A percentile compares a stretch with the other conserved stretches of the same genome.
Conservation (phyloP, 2,797 vertebrate genomes). For the Neomorphus geoffroyi region DNA sequence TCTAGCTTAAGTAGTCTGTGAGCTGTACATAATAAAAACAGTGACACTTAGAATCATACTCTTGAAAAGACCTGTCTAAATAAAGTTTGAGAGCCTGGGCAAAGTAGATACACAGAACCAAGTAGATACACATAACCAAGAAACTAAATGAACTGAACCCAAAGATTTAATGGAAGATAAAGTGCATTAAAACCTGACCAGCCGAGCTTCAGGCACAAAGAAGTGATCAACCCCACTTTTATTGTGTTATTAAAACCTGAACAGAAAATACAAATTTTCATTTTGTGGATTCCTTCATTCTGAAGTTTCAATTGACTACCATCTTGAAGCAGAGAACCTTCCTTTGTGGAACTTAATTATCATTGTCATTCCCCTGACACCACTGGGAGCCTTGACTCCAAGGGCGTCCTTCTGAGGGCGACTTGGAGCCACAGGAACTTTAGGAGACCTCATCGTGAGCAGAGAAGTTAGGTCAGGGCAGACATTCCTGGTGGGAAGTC, state of each 20-base stretch:
- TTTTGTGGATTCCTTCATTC: neutral
- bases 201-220: neutral
- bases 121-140: neutral
- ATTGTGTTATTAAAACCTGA: neutral
- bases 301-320: neutral
- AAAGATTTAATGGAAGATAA: neutral
- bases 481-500: accelerated
- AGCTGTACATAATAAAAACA: neutral
- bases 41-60: neutral
- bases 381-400: neutral
- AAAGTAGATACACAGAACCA: neutral
- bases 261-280: neutral
- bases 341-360: neutral
- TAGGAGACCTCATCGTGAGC: neutral
- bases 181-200: neutral
- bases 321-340: neutral
- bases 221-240: neutral
- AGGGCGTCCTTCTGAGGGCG: neutral
- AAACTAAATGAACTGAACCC: neutral
- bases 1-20: neutral
- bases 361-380: neutral
- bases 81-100: neutral
- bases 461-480: neutral
- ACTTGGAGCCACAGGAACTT: neutral
- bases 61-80: neutral